Base-by-base conservation (phyloP, 2,113 vertebrate genomes). In the Embiotoca jacksoni region DNA sequence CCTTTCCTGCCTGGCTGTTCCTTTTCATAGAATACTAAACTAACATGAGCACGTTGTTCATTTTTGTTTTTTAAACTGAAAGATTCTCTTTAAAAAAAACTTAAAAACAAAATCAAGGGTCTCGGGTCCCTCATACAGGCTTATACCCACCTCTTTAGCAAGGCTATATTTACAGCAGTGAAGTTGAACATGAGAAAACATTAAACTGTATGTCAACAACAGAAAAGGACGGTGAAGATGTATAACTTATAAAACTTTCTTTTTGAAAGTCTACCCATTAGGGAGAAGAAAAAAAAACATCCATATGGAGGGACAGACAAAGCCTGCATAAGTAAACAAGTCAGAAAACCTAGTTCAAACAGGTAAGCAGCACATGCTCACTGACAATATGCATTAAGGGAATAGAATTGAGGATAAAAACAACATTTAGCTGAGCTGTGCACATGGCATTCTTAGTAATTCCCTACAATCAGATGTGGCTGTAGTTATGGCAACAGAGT, bases 401-500 rank as follows among this genome's bases (percentile, higher is more conserved):
- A 55, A 44, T 59, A n/a, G 35, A 64, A 63, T 50, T 58, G 0
- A 52, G 52, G 49, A 53, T 50, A 7, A 71, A 87, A 85, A 83
- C 67, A 86, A 31, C 46, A 81, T 69, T 83, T 66, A 84, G 60
- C 82, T 80, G 56, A 81, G 68, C 39, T 75, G 11, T 31, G 50
- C 57, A 75, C 44, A 81, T 16, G 32, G 23, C 16, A 23, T 53
- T 66, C 65, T 47, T 49, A 75, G 56, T 73, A 50, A 81, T 82
- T 62, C 72, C 72, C 56, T 35, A 60, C 32, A 82, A 87, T 68
- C 60, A 53, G 52, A 30, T 70, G 79, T 78, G 81, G 59, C 68
- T 63, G 94, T 86, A 67, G 85, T 80, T 67, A 92, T 92, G 84
- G 86, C 76, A 93, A 94, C 89, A 80, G 63, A 81, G 36, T 87